Percentiles rank a stretch among this genome's conserved stretches.
Conservation (phyloP, 2,113 vertebrate genomes). For the Apus apus region DNA sequence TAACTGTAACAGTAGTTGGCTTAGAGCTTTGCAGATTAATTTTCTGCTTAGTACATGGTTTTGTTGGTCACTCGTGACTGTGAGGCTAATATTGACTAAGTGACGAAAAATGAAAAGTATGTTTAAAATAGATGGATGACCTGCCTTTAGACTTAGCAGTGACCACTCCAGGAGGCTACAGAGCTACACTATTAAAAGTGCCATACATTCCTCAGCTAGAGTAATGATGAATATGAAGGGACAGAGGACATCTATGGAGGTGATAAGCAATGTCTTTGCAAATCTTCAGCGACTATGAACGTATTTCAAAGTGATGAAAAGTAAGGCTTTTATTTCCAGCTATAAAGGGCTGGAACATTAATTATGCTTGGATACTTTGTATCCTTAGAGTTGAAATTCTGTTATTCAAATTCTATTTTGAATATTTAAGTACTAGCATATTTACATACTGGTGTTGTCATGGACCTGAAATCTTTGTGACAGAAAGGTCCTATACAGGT, state of each 20-base stretch:
- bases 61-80: not conserved
- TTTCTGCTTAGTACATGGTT: not conserved
- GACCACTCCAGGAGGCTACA: not conserved
- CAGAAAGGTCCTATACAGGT: not conserved
- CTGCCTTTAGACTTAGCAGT: not conserved
- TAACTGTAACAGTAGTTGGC: not conserved
- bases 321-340: not conserved
- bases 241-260: not conserved
- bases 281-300: not conserved
- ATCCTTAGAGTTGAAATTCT: not conserved
- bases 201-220: not conserved
- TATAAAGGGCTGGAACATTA: not conserved
- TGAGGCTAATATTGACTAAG: not conserved
- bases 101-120: not conserved
- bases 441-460: not conserved
- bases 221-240: not conserved
- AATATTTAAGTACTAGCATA: not conserved
- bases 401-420: not conserved
- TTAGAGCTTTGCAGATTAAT: not conserved
- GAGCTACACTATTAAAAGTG: not conserved
- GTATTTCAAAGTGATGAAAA: not conserved
- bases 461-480: not conserved
- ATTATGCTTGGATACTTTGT: not conserved
- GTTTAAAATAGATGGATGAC: not conserved
- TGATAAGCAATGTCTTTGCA: not conserved